A percentile compares a stretch with the other conserved stretches of the same genome.
These are phyloP conservation scores for Eulemur albifrons DNA, from an alignment of 2,797 vertebrate genomes.

Conservation along the genomic window DNA sequence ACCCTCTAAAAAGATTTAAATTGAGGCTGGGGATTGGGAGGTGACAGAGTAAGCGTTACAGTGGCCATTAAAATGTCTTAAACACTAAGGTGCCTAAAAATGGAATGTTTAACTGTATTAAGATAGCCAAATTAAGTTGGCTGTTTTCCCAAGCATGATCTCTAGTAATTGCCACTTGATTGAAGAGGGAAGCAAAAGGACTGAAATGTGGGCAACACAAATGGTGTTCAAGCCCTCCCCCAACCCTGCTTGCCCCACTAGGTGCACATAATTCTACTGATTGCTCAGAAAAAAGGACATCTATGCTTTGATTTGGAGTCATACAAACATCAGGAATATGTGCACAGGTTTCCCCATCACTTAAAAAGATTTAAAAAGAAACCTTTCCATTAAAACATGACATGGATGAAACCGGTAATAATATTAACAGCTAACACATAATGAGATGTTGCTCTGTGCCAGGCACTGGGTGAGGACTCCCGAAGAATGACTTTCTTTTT, in stretches of 20 bases:
- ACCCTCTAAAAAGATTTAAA: conserved; percentile 36
- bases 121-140: conserved; percentile 19
- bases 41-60: conserved; percentile 33
- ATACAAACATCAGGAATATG: neutral
- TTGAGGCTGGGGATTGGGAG: neutral
- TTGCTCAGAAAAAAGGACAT: neutral
- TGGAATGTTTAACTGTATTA: neutral
- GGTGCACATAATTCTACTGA: neutral
- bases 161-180: neutral
- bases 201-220: neutral
- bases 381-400: neutral
- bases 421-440: rapidly evolving
- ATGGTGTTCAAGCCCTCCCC: neutral
- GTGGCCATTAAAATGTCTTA: conserved; percentile 47
- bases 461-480: too few relatives aligned
- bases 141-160: neutral
- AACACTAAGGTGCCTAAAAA: conserved; percentile 42
- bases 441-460: neutral
- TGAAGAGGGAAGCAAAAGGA: neutral
- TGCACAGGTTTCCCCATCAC: neutral
- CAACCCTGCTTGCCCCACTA: neutral
- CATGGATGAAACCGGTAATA: too few relatives aligned
- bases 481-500: neutral
- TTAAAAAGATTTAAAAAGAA: neutral
- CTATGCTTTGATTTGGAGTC: neutral